phyloP scores from a whole-genome alignment of 2,797 vertebrate species.

The Gymnothorax javanicus region DNA sequence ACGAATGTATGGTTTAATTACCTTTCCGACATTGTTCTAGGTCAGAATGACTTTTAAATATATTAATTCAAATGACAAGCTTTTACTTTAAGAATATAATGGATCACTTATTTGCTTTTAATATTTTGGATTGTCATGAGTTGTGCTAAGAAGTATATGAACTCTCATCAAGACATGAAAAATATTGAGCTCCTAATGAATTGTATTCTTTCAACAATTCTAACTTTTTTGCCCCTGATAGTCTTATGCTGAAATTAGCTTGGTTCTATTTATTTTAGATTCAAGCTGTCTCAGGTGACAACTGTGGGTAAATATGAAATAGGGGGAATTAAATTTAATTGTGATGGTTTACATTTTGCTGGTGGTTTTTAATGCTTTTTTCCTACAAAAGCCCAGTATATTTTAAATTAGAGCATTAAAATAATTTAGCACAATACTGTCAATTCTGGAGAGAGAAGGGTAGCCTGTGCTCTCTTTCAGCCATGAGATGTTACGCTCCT shows the following conservation, averaged over 20 bases:
- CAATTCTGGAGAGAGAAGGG: not conserved
- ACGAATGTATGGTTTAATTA: constrained; percentile 52
- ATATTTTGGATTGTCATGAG: constrained; percentile 23
- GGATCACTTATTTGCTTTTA: constrained; percentile 37
- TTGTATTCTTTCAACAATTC: not conserved
- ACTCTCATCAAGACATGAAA: not conserved
- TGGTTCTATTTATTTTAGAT: not conserved
- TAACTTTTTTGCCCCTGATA: not conserved
- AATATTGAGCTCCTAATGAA: constrained; percentile 16
- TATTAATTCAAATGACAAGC: not conserved
- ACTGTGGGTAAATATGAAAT: not conserved
- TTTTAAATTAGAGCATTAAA: not conserved
- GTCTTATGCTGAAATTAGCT: not conserved
- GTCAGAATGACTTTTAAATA: constrained; percentile 42
- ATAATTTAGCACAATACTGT: not conserved
- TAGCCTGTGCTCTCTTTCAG: not conserved
- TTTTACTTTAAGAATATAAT: constrained; percentile 29
- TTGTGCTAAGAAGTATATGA: not conserved
- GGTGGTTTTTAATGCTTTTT: not conserved
- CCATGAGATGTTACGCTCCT: not conserved
- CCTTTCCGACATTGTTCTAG: constrained; percentile 39
- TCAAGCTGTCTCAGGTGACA: not conserved
- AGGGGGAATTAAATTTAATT: not conserved
- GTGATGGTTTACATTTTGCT: not conserved
- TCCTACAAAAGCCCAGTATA: not conserved